These are phyloP conservation scores for Pycnomerus fuliginosus DNA, from an alignment of 2,888 invertebrate species.

Conservation along the genomic window DNA sequence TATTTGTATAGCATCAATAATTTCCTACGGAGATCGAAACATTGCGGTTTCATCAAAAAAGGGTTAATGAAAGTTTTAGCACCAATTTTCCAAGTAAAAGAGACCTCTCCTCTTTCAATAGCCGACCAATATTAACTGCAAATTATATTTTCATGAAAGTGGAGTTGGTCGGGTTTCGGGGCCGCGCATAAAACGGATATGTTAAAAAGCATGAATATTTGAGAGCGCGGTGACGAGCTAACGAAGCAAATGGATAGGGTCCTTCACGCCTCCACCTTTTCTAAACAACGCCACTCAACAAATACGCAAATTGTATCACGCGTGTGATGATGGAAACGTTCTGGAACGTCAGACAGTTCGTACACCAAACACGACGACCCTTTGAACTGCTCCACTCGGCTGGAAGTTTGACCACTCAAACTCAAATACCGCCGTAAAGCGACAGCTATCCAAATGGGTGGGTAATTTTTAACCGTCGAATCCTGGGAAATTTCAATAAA, in stretches of 20 bases:
- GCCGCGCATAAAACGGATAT: conserved; percentile 17
- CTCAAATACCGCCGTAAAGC: conserved; percentile 25
- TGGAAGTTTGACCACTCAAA: conserved; percentile 35
- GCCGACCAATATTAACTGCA: too few relatives aligned
- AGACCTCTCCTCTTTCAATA: too few relatives aligned
- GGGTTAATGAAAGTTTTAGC: too few relatives aligned
- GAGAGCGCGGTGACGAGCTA: conserved; percentile 10
- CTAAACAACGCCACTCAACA: conserved; percentile 13
- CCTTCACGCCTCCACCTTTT: conserved; percentile 14
- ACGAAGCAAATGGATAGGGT: conserved; percentile 14
- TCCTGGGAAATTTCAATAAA: too few relatives aligned
- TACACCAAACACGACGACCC: conserved; percentile 10
- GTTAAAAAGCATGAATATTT: conserved; percentile 20
- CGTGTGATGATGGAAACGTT: conserved; percentile 17
- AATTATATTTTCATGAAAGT: conserved; percentile 3
- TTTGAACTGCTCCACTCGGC: conserved; percentile 30
- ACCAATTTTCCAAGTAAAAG: too few relatives aligned
- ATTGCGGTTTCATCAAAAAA: too few relatives aligned
- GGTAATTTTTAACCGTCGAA: too few relatives aligned
- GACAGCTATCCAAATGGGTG: conserved; percentile 26
- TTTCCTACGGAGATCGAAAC: too few relatives aligned
- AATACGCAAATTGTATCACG: conserved; percentile 21
- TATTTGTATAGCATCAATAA: too few relatives aligned
- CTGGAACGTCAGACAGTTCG: conserved; percentile 16
- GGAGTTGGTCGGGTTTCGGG: conserved; percentile 12